Conservation (phyloP, 2,888 invertebrate species). For the Limnephilus lunatus region DNA sequence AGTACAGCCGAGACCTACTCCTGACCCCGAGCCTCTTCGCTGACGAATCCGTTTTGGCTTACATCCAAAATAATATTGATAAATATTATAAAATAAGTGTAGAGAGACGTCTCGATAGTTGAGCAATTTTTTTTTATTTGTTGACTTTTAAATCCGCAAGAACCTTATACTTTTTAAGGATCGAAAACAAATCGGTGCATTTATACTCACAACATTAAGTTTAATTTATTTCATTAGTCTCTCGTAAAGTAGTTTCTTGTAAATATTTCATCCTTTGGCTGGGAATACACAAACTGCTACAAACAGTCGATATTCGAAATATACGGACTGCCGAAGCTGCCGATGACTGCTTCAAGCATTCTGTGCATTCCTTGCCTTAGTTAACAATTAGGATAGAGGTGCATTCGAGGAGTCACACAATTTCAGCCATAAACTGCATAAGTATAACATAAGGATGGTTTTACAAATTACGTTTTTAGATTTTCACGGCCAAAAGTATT, state of each 20-base stretch:
- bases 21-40: conserved; percentile 15
- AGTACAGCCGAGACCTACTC: neutral
- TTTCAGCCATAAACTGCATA: neutral
- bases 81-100: conserved; percentile 31
- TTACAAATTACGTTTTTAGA: too few relatives aligned
- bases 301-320: too few relatives aligned
- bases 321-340: too few relatives aligned
- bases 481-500: too few relatives aligned
- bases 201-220: neutral
- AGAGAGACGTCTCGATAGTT: conserved; percentile 9
- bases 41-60: neutral
- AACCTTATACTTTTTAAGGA: too few relatives aligned
- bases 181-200: neutral
- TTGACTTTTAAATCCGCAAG: neutral
- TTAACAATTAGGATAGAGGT: neutral
- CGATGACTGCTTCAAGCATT: too few relatives aligned
- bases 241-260: neutral
- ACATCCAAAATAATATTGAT: conserved; percentile 37
- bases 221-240: neutral
- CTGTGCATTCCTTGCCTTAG: neutral
- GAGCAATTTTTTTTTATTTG: neutral
- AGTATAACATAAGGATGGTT: neutral
- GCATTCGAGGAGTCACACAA: neutral
- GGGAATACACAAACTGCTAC: too few relatives aligned
- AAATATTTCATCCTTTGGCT: neutral